Evolutionary conservation across 2,113 vertebrate species (phyloP).

Genomic region (Malurus alboscapulatus): DNA sequence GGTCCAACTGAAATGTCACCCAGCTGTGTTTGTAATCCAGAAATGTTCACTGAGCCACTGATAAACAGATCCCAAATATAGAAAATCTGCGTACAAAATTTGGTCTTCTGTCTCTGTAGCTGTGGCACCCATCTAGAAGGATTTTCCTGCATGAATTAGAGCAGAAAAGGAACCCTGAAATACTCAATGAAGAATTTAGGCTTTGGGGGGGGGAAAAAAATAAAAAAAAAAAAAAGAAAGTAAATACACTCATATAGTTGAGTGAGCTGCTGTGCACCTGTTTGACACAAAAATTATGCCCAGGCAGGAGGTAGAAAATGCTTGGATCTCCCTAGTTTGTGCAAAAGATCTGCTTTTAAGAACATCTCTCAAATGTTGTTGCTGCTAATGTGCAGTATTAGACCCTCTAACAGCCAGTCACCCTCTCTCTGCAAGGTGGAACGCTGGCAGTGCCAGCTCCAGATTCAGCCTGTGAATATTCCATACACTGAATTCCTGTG

Average conservation of each 20-base stretch:
- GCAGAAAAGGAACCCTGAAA: background rate
- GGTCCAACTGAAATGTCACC: background rate
- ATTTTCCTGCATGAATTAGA: background rate
- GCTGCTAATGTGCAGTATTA: background rate
- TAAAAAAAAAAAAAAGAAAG: background rate
- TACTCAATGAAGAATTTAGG: background rate
- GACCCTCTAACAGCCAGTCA: background rate
- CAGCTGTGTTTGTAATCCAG: background rate
- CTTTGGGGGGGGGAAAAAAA: no score
- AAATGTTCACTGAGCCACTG: background rate
- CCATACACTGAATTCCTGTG: background rate
- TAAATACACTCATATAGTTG: background rate
- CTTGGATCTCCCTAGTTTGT: background rate
- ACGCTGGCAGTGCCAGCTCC: background rate
- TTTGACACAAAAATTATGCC: background rate
- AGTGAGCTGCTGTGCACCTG: rapidly evolving
- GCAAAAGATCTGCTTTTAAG: background rate
- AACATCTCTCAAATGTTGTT: background rate
- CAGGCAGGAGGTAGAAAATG: background rate
- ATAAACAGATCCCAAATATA: background rate
- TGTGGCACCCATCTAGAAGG: background rate
- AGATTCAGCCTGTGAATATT: background rate
- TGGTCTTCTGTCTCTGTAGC: background rate
- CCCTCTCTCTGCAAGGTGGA: background rate
- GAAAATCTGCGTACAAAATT: background rate